Evolutionary conservation across 2,888 invertebrate species (phyloP).

Genomic region (Erannis defoliaria): DNA sequence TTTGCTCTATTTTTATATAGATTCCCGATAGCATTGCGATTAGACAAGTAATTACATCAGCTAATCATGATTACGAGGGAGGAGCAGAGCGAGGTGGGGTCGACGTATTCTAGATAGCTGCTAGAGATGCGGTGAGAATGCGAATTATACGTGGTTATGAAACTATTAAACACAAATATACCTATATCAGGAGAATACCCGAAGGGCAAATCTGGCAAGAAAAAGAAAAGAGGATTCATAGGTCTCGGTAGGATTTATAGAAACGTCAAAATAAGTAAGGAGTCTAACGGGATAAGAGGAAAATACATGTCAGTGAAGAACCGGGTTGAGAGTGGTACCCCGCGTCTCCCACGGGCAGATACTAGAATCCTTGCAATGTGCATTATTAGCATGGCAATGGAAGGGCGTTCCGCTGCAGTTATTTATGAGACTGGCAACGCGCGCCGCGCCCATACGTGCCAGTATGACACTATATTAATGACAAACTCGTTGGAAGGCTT

Average conservation of each 20-base stretch:
- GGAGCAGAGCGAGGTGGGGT: slow-evolving; percentile 17
- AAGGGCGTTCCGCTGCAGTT: slow-evolving; percentile 68
- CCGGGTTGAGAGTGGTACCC: slow-evolving; percentile 40
- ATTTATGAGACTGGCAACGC: slow-evolving; percentile 73
- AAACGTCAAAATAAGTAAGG: slow-evolving; percentile 54
- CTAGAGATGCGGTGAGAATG: slow-evolving; percentile 15
- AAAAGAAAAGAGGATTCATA: slow-evolving; percentile 4
- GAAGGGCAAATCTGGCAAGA: background rate
- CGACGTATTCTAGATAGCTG: slow-evolving; percentile 17
- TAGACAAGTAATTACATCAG: slow-evolving; percentile 26
- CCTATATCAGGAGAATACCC: background rate
- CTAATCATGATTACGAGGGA: slow-evolving; percentile 22
- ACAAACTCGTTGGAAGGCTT: slow-evolving; percentile 65
- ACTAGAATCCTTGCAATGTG: slow-evolving; percentile 51
- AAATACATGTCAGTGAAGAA: slow-evolving; percentile 48
- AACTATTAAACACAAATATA: slow-evolving; percentile 15
- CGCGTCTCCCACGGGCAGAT: slow-evolving; percentile 51
- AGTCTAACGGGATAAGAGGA: slow-evolving; percentile 57
- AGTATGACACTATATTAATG: slow-evolving; percentile 76
- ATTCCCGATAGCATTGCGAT: slow-evolving; percentile 19
- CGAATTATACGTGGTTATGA: slow-evolving; percentile 14
- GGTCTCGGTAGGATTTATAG: slow-evolving; percentile 55
- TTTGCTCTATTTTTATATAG: slow-evolving; percentile 9
- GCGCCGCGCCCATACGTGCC: slow-evolving; percentile 73
- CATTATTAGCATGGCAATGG: slow-evolving; percentile 63